phyloP scores from a whole-genome alignment of 2,888 invertebrate genomes.

The Drosophila vallismaia region DNA sequence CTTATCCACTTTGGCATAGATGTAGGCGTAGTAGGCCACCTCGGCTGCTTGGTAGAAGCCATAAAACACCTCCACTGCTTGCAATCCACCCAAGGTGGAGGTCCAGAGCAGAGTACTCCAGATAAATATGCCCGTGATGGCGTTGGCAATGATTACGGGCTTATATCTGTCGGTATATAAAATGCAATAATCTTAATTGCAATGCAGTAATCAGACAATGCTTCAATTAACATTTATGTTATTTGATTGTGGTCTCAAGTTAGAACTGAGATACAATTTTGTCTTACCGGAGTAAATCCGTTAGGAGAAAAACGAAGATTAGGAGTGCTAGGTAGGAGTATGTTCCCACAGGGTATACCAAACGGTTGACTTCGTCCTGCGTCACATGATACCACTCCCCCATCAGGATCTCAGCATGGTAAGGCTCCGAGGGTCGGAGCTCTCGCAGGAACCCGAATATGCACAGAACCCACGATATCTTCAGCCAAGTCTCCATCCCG shows the following conservation, averaged over 20 bases:
- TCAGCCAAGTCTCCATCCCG: conserved; percentile 86
- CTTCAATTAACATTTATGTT: neutral
- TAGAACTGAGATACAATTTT: neutral
- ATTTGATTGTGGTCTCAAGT: neutral
- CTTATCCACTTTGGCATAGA: conserved; percentile 93
- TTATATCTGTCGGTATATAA: conserved; percentile 87
- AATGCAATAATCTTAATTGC: neutral
- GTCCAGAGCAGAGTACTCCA: conserved; percentile 92
- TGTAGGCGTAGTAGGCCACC: conserved; percentile 96
- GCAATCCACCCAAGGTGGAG: conserved; percentile 88
- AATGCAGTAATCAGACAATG: neutral
- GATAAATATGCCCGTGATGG: conserved; percentile 88
- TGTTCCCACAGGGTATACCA: conserved; percentile 93
- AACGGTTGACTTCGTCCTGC: conserved; percentile 83
- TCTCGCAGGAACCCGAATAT: conserved; percentile 92
- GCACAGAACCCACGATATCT: conserved; percentile 89
- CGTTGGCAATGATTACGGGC: conserved; percentile 92
- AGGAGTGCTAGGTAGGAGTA: conserved; percentile 92
- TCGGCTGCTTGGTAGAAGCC: conserved; percentile 95
- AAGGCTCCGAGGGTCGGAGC: conserved; percentile 93
- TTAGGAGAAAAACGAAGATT: conserved; percentile 91
- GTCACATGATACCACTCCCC: conserved; percentile 92
- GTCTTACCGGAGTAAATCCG: conserved; percentile 87
- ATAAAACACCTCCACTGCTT: conserved; percentile 89
- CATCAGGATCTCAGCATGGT: conserved; percentile 91